Percentiles rank a stretch among this genome's conserved stretches.
phyloP scores from a whole-genome alignment of 2,797 vertebrate species.

The Sebastes iracundus region DNA sequence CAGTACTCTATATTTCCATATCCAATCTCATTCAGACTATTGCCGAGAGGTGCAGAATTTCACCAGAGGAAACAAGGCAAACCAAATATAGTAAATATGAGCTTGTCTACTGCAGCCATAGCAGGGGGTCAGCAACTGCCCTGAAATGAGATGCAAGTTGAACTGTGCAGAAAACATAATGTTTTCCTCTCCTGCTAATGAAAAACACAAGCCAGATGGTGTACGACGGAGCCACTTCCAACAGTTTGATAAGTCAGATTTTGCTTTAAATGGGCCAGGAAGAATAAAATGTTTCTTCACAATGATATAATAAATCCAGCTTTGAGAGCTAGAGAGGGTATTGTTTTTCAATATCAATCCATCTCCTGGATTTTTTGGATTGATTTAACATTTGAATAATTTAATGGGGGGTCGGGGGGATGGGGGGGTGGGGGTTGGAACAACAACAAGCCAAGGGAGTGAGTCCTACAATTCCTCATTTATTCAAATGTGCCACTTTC shows the following conservation, averaged over 20 bases:
- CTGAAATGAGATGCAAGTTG: conserved; percentile 17
- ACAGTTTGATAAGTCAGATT: conserved; percentile 12
- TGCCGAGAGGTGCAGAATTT: conserved; percentile 61
- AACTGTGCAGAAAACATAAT: conserved; percentile 34
- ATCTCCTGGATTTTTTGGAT: conserved; percentile 51
- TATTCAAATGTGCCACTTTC: conserved; percentile 76
- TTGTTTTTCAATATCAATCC: conserved; percentile 26
- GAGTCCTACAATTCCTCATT: conserved; percentile 67
- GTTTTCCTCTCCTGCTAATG: conserved; percentile 17
- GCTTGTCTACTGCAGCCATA: conserved; percentile 3
- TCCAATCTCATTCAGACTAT: conserved; percentile 71
- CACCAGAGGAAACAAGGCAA: conserved; percentile 53
- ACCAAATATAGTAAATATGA: conserved; percentile 55
- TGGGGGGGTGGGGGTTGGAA: conserved; percentile 40
- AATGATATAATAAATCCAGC: conserved; percentile 25
- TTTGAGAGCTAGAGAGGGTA: background rate
- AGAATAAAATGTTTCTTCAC: conserved; percentile 20
- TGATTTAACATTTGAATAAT: conserved; percentile 69
- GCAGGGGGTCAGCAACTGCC: background rate
- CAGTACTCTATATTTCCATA: conserved; percentile 69
- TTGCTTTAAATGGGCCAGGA: conserved; percentile 22
- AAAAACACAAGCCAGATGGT: conserved; percentile 30
- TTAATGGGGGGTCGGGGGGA: conserved; percentile 27
- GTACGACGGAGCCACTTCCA: conserved; percentile 7
- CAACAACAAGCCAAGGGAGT: conserved; percentile 59